A percentile compares a stretch with the other conserved stretches of the same genome.
These are phyloP conservation scores for Keiferia lycopersicella DNA, from an alignment of 2,888 invertebrate genomes.

Conservation along the genomic window DNA sequence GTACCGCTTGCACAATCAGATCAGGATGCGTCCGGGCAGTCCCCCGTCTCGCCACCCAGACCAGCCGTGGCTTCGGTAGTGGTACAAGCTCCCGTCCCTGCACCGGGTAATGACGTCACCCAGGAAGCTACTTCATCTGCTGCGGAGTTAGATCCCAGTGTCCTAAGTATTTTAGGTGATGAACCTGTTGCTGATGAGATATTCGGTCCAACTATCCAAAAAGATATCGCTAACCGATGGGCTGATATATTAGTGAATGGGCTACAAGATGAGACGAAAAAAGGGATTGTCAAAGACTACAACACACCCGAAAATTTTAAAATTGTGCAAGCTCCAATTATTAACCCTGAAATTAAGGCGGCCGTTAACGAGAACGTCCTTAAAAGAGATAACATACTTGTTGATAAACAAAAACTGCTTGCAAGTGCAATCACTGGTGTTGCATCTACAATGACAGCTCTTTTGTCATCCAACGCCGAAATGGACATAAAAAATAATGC, in stretches of 20 bases:
- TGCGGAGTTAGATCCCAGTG: background rate
- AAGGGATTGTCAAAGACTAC: background rate
- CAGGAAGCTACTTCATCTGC: no score
- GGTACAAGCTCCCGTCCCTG: no score
- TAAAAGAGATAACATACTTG: no score
- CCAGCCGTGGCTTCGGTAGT: no score
- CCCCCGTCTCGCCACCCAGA: no score
- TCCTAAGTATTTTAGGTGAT: background rate
- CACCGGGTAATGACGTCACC: no score
- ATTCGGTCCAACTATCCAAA: background rate
- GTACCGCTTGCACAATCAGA: no score
- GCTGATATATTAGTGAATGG: constrained; percentile 7
- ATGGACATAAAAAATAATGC: background rate
- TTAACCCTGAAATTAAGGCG: no score
- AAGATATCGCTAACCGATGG: constrained; percentile 4
- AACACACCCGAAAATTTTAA: no score
- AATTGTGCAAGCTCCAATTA: no score
- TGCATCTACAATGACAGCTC: background rate
- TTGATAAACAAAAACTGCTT: constrained; percentile 8
- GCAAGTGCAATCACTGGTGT: background rate
- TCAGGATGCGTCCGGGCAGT: no score
- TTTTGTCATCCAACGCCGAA: constrained; percentile 3
- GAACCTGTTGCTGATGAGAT: constrained; percentile 2
- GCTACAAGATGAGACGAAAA: background rate
- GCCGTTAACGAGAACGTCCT: no score